Evolutionary conservation across 2,888 invertebrate genomes (phyloP), one percentile per base, ranked within the genome.

Genomic region (Eustalomyia histrio): DNA sequence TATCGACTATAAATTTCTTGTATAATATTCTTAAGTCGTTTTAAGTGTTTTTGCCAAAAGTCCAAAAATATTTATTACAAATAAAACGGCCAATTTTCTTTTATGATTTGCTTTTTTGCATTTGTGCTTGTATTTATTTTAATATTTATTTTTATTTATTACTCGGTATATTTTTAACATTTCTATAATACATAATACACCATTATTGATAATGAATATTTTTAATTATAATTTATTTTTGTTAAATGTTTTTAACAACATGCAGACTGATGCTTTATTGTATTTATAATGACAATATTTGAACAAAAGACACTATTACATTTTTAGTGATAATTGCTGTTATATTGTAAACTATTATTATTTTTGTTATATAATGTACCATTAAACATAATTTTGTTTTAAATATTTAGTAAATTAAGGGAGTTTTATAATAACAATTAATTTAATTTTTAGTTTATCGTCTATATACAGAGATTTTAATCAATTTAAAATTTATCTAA

Each of bases 91-190:
- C 21, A 18, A 14, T 17, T 1, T 35, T 57, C 16, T 14, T 14
- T 60, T 78, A 67, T 72, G 1, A 17, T 71, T 72, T 65, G 71
- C 76, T 71, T 67, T 78, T 71, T 29, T 9, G 71, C 71, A 71
- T 72, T 72, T 72, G 43, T 67, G 61, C 60, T 65, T 29, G 24
- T 8, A 24, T 24, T 29, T 64, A 1, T 35, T 35, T 35, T 35
- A 5, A 6, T 7, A 10, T n/a, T n/a, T n/a, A n/a, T n/a, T n/a
- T n/a, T n/a, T n/a, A 12, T 39, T 39, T 47, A 47, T 47, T 47
- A 47, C 5, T 47, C n/a, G n/a, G n/a, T 47, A 47, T n/a, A 14
- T n/a, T n/a, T 47, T 47, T n/a, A 47, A 47, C 43, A n/a, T 47
- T 47, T 47, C 14, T 47, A 47, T 47, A 47, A 47, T 47, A 47